Evolutionary conservation across 2,113 vertebrate species (phyloP), one percentile per base, ranked within the genome.

Genomic region (Dicrurus megarhynchus): DNA sequence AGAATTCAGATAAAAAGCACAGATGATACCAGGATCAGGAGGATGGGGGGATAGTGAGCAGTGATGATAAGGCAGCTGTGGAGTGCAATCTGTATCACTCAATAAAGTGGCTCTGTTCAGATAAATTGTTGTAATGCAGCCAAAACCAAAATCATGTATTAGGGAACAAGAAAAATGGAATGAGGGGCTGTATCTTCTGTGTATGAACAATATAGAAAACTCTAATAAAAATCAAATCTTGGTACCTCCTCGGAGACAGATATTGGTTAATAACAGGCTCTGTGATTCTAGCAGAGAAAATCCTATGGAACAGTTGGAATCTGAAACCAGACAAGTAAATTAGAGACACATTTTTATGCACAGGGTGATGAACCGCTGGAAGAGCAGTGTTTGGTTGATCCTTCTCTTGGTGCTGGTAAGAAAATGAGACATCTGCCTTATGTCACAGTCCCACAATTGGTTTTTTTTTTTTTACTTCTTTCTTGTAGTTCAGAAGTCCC

Each of bases 221-320:
- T 74, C 44, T 27, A 95, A 94, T 89, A 94, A 93, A 93, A 95
- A 91, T 63, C 49, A 81, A 89, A 81, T 78, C 35, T 84, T 67
- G 39, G 42, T 82, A 21, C 78, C 30, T 91, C 95, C 77, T 89
- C 1, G 2, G 92, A 77, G 84, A 75, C 35, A 73, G 32, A 80
- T 87, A 42, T 33, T 93, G 67, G 53, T 70, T 94, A 85, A 64
- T 79, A 79, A 64, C 32, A 52, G n/a, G 19, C 70, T 82, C 35
- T 94, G 27, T 79, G 85, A 87, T 84, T 88, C n/a, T 95, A 88
- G n/a, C 70, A 76, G 82, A 69, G 78, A 93, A 93, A 94, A 83
- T 94, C 70, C 70, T 57, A 4, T 41, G 47, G 60, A 85, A 47
- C 37, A 89, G 46, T 7, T 93, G 44, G 44, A 85, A 60, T 71